A percentile compares a stretch with the other conserved stretches of the same genome.
phyloP scores from a whole-genome alignment of 2,888 invertebrate genomes.

The Caenorhabditis sp. region DNA sequence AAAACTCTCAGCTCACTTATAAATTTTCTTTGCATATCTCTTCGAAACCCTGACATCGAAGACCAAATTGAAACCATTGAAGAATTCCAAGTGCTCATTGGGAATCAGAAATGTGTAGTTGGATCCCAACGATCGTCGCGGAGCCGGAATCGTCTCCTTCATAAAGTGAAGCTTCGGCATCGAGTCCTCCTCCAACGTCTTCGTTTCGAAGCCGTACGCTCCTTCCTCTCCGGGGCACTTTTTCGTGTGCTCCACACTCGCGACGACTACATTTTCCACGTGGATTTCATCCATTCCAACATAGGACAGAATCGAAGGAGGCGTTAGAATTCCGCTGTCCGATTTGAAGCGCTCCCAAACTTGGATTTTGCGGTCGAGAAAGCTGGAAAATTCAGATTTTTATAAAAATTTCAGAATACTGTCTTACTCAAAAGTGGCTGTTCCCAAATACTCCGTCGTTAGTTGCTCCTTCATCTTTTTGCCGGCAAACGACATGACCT shows the following conservation, averaged over 20 bases:
- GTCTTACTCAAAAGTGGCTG: conserved; percentile 13
- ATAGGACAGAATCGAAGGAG: not conserved
- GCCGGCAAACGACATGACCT: not conserved
- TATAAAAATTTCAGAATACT: not conserved
- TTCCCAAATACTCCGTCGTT: conserved; percentile 8
- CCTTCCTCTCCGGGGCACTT: not conserved
- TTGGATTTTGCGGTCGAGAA: conserved; percentile 8
- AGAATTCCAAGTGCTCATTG: not conserved
- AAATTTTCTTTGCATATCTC: no score
- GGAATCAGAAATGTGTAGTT: not conserved
- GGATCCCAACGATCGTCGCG: not conserved
- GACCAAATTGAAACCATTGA: not conserved
- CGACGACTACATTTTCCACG: conserved; percentile 19
- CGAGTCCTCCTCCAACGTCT: not conserved
- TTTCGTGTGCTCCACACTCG: conserved; percentile 35
- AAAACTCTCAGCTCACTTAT: no score
- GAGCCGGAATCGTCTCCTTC: not conserved
- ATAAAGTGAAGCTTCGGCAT: not conserved
- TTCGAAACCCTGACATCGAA: conserved; percentile 10
- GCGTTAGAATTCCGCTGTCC: not conserved
- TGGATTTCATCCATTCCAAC: conserved; percentile 23
- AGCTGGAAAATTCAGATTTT: conserved; percentile 36
- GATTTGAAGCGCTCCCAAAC: not conserved
- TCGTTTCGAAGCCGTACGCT: not conserved
- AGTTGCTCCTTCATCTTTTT: not conserved